Conservation (phyloP, 2,113 vertebrate genomes). For the Podocnemis expansa region DNA sequence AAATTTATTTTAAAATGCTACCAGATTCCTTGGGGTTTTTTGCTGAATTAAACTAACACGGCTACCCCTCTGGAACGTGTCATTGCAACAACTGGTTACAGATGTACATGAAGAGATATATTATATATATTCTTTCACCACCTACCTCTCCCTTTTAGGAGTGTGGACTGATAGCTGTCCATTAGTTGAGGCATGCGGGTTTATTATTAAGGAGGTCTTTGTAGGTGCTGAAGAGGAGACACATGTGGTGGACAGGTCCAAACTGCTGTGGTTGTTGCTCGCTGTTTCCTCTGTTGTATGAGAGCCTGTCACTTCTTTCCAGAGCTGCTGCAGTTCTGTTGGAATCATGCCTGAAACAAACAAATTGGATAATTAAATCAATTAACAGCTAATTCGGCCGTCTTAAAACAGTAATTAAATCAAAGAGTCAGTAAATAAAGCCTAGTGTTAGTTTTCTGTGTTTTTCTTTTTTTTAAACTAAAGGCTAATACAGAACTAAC, state of each 20-base stretch:
- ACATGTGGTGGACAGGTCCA: conserved; percentile 91
- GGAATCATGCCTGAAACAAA: conserved; percentile 99
- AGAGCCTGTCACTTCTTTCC: conserved; percentile 96
- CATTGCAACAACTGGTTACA: not conserved
- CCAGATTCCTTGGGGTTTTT: too few species aligned
- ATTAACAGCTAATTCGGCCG: conserved; percentile 96
- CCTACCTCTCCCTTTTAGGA: conserved; percentile 96
- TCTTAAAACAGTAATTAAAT: conserved; percentile 97
- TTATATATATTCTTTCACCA: not conserved
- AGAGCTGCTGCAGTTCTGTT: conserved; percentile 98
- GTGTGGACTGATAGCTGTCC: conserved; percentile 92
- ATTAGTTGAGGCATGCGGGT: conserved; percentile 94
- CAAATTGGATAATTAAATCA: conserved; percentile 99
- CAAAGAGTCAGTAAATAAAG: conserved; percentile 97
- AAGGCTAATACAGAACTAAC: conserved; percentile 29
- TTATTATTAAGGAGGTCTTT: conserved; percentile 91
- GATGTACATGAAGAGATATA: not conserved
- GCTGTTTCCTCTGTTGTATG: conserved; percentile 90
- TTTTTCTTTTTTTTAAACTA: conserved; percentile 20
- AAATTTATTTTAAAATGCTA: too few species aligned
- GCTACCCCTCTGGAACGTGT: too few species aligned
- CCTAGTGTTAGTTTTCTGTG: conserved; percentile 79
- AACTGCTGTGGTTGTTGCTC: conserved; percentile 87
- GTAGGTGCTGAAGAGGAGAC: conserved; percentile 86
- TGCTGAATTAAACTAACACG: too few species aligned